These are phyloP conservation scores for Pelodytes ibericus DNA, from an alignment of 2,797 vertebrate species.

Conservation along the genomic window DNA sequence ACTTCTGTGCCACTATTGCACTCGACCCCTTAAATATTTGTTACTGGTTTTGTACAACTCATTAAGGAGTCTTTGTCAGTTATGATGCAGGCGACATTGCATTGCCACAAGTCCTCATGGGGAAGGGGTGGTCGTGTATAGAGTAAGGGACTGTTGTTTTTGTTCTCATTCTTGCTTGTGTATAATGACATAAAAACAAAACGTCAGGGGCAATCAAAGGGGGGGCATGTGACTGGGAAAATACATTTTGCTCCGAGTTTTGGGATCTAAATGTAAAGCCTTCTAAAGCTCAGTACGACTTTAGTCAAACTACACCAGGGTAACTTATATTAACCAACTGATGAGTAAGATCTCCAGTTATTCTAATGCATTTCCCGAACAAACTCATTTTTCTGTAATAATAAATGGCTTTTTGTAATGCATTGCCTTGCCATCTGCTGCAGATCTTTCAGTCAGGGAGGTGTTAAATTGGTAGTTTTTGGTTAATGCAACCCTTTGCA, in stretches of 20 bases:
- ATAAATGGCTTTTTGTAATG: no score
- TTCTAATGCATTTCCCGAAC: no score
- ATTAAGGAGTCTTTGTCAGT: background rate
- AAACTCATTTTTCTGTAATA: no score
- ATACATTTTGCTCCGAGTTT: no score
- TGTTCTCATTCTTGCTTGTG: slow-evolving; percentile 13
- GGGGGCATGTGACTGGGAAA: no score
- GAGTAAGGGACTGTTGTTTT: background rate
- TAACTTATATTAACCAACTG: background rate
- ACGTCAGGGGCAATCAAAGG: background rate
- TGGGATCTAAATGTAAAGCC: background rate
- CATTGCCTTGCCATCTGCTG: background rate
- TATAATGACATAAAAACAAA: background rate
- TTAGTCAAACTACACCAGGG: background rate
- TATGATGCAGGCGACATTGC: background rate
- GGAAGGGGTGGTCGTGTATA: background rate
- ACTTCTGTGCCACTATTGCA: background rate
- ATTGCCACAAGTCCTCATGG: background rate
- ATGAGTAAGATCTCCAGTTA: background rate
- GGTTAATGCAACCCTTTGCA: slow-evolving; percentile 19
- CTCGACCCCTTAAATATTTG: background rate
- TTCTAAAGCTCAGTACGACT: background rate
- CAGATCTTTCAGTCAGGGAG: background rate
- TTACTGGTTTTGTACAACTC: background rate
- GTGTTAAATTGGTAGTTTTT: background rate